These are phyloP conservation scores for Globicephala melas DNA, from an alignment of 2,113 vertebrate genomes.

Conservation along the genomic window DNA sequence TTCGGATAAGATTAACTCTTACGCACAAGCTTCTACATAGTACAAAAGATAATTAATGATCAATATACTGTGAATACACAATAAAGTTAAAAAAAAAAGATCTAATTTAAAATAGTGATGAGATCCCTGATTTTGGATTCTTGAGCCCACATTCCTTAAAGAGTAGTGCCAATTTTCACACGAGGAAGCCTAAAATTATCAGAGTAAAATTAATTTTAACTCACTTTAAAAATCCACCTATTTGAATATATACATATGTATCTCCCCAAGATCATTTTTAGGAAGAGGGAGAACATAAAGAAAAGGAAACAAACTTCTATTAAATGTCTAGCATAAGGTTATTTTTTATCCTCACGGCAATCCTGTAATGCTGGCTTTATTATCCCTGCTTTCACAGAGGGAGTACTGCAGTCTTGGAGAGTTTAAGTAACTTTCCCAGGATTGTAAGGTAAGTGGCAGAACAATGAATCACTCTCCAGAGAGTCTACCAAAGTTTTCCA, in stretches of 20 bases:
- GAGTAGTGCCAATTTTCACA: background rate
- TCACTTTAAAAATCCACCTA: background rate
- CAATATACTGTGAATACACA: background rate
- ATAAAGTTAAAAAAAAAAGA: background rate
- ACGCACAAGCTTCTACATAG: background rate
- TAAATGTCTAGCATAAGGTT: background rate
- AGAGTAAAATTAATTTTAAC: slow-evolving; percentile 20
- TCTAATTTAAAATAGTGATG: background rate
- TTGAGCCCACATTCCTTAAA: background rate
- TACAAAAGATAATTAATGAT: background rate
- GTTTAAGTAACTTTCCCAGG: background rate
- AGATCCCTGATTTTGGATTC: background rate
- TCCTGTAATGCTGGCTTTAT: background rate
- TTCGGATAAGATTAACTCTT: background rate
- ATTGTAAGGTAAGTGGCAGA: background rate
- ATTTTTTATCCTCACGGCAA: background rate
- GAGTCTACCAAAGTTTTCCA: background rate
- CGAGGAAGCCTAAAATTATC: background rate
- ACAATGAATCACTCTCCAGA: background rate
- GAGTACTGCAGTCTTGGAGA: background rate
- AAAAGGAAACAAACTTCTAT: background rate
- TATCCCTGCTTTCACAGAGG: background rate
- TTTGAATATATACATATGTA: background rate
- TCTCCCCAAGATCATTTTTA: background rate
- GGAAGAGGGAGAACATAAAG: background rate